Base-by-base conservation (phyloP, 2,888 invertebrate species). In the Tanypteryx hageni region DNA sequence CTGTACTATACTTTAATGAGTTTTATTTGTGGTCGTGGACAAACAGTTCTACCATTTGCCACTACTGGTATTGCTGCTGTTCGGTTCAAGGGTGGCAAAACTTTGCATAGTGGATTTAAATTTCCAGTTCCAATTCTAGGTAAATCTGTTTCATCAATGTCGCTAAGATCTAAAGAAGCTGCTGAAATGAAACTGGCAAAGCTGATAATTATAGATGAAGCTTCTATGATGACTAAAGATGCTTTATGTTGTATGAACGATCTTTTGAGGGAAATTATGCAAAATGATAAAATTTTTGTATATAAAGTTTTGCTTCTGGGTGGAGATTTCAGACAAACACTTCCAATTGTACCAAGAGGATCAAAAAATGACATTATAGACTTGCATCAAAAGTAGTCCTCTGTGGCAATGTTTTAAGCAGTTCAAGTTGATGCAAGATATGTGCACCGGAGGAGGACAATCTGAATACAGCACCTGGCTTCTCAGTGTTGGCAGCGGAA, bases 101-200 rank as follows among this genome's bases (percentile, higher is more conserved):
- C 94, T 11, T 93, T 93, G 22, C 94, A 94, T 92, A 94, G 93
- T n/a, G 84, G 92, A 14, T 94, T 94, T 86, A 93, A 93, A 57
- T 91, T 94, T 31, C 93, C 93, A 31, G 82, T 94, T 10, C 92
- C 92, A n/a, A 83, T 92, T 18, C 92, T 57, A n/a, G 93, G 93
- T 11, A 92, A 86, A 22, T 92, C 93, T 27, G 58, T 56, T 18
- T 93, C 92, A 27, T 85, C 83, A 59, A 57, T 92, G 64, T 31
- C 64, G n/a, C n/a, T n/a, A n/a, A n/a, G n/a, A n/a, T 82, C 57
- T 61, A 92, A 64, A 84, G 92, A 58, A 57, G 64, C 93, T 64
- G 27, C n/a, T 92, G 22, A 22, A 64, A 83, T 93, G 16, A 81
- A 44, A 31, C 18, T 64, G 11, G 57, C 82, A 5, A n/a, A n/a